A percentile compares a stretch with the other conserved stretches of the same genome.
phyloP scores from a whole-genome alignment of 2,113 vertebrate genomes.

The Sialia sialis region DNA sequence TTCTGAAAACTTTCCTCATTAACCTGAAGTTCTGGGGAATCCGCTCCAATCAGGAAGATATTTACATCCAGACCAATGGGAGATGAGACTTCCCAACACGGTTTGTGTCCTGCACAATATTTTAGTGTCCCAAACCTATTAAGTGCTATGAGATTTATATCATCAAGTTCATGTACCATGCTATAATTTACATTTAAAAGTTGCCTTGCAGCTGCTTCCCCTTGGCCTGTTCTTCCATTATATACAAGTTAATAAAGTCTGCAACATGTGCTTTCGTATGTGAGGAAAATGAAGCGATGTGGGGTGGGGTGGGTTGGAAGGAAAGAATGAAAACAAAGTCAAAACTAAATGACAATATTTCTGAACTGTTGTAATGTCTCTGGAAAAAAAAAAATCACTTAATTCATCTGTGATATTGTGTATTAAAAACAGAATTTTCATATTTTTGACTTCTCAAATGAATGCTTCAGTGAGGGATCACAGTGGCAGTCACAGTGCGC shows the following conservation, averaged over 20 bases:
- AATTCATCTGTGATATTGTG: not conserved
- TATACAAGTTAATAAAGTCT: conserved; percentile 2
- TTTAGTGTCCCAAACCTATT: conserved; percentile 34
- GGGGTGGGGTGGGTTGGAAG: too few relatives aligned
- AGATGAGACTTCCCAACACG: not conserved
- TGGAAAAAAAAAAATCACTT: not conserved
- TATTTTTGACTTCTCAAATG: not conserved
- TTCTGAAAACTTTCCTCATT: not conserved
- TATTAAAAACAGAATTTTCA: conserved; percentile 11
- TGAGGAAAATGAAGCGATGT: not conserved
- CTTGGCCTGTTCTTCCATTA: conserved; percentile 44
- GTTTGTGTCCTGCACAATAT: not conserved
- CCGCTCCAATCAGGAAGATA: not conserved
- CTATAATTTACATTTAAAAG: conserved; percentile 39
- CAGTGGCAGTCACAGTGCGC: not conserved
- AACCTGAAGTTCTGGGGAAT: not conserved
- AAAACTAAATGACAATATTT: not conserved
- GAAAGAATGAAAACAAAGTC: not conserved
- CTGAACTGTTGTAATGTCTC: not conserved
- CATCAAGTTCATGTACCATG: conserved; percentile 1
- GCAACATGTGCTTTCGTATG: not conserved
- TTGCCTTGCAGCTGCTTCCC: conserved; percentile 19
- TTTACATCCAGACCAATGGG: conserved; percentile 31
- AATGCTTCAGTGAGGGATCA: not conserved
- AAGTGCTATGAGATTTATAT: conserved; percentile 47